Percentiles rank a stretch among this genome's conserved stretches.
Conservation (phyloP, 2,113 vertebrate species). For the Pluvialis apricaria region DNA sequence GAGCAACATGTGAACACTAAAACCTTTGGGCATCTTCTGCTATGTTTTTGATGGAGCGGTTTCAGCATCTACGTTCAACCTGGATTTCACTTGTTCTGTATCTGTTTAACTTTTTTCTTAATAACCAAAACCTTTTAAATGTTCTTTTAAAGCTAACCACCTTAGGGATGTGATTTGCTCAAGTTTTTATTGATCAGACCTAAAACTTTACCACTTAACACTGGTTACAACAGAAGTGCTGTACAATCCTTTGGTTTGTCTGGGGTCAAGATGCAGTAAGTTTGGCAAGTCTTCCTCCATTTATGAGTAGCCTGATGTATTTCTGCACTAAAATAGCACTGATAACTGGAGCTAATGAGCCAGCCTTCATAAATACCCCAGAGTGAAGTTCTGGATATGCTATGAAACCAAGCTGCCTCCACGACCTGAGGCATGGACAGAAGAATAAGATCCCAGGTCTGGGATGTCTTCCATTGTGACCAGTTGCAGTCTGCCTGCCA, state of each 20-base stretch:
- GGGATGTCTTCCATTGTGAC: background rate
- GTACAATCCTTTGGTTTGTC: background rate
- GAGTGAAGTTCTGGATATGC: background rate
- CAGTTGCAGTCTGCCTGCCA: background rate
- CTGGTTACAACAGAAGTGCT: background rate
- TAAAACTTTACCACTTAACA: background rate
- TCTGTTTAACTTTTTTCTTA: background rate
- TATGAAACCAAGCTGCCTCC: background rate
- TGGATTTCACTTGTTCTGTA: background rate
- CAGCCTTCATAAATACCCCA: background rate
- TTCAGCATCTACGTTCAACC: background rate
- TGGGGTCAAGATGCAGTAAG: background rate
- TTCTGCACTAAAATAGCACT: background rate
- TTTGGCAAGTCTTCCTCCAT: background rate
- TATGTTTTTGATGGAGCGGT: background rate
- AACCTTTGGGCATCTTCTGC: background rate
- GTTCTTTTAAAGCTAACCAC: background rate
- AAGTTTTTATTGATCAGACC: background rate
- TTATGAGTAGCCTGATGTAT: background rate
- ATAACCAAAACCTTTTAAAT: background rate
- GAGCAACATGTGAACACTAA: background rate
- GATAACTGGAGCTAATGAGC: background rate
- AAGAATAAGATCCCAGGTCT: background rate
- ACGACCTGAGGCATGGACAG: background rate
- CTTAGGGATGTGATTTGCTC: background rate